These are phyloP conservation scores for Proales similis DNA, from an alignment of 1,140 invertebrate species.

Conservation along the genomic window DNA sequence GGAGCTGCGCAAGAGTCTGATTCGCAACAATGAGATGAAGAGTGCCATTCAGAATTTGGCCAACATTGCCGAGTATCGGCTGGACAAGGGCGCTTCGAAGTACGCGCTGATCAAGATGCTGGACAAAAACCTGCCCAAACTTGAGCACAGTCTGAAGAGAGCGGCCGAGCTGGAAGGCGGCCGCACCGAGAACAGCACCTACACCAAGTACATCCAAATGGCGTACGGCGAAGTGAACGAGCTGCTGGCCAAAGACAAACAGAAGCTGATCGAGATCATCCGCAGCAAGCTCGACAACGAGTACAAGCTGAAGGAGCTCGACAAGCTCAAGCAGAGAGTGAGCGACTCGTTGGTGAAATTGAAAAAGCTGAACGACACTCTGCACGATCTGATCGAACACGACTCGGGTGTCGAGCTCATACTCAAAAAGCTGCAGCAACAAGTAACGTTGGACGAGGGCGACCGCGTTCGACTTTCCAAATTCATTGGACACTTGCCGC, in stretches of 20 bases:
- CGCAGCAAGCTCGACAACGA: slow-evolving; percentile 20
- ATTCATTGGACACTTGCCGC: too few species aligned
- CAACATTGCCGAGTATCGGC: slow-evolving; percentile 23
- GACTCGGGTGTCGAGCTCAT: too few species aligned
- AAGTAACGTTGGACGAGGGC: too few species aligned
- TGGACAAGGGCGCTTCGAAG: too few species aligned
- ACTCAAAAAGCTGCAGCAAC: too few species aligned
- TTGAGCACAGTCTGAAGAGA: slow-evolving; percentile 25
- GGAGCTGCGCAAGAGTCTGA: slow-evolving; percentile 13
- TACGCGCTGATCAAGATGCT: too few species aligned
- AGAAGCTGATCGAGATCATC: slow-evolving; percentile 26
- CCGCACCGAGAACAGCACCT: too few species aligned
- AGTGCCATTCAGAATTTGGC: slow-evolving; percentile 34
- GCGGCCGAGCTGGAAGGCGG: background rate
- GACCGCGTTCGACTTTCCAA: too few species aligned
- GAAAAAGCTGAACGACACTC: slow-evolving; percentile 21
- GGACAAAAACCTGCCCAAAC: too few species aligned
- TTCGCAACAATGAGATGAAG: slow-evolving; percentile 34
- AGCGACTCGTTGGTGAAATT: slow-evolving; percentile 14
- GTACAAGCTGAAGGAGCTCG: slow-evolving; percentile 34
- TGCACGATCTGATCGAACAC: slow-evolving; percentile 29
- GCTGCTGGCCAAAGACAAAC: slow-evolving; percentile 17
- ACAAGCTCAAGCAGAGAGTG: slow-evolving; percentile 23
- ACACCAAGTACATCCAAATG: slow-evolving; percentile 30
- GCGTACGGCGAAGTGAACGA: slow-evolving; percentile 30